Evolutionary conservation across 23 tunicate genomes (phyloP), one percentile per base, ranked within the genome.

Genomic region (Trididemnum nubilum): DNA sequence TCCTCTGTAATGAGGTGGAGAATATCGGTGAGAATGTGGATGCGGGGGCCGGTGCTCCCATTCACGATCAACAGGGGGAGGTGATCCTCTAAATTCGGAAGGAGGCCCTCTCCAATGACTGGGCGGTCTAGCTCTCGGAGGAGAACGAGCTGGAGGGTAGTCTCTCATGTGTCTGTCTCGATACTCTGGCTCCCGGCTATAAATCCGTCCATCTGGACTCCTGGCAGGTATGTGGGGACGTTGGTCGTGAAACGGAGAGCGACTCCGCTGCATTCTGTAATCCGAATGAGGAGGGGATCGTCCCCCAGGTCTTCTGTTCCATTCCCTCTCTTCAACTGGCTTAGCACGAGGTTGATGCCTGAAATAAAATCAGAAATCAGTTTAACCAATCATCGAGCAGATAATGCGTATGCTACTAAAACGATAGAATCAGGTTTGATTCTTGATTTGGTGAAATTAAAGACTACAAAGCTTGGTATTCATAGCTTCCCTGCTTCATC

Each of bases 131-230:
- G 75, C 79, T 54, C 84, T 69, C 27, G 83, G 84, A 9, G 90
- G 90, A 9, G 90, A 85, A 21, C 79, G 72, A n/a, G n/a, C n/a
- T 2, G 76, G 71, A 12, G 76, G 51, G 79, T 76, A 85, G 29
- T 85, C 88, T 4, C 88, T 36, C 80, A 72, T 21, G 31, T 85
- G 90, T 34, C 90, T 35, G 33, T 85, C 88, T 1, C 88, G 82
- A 36, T 31, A 85, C 15, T 85, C 90, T 4, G 51, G 36, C 5
- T 83, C 87, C 36, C 87, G 76, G 24, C 34, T 3, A 32, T 83
- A 70, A 4, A 31, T 30, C 1, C 72, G 36, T 15, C 54, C 81
- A 28, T 85, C 83, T 18, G 90, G 90, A 79, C 84, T 85, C 51
- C 84, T 44, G 4, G 63, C 33, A n/a, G 85, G 85, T 3, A 69